Percentiles rank a stretch among this genome's conserved stretches.
phyloP scores from a whole-genome alignment of 2,113 vertebrate genomes.

The Arizona elegans region DNA sequence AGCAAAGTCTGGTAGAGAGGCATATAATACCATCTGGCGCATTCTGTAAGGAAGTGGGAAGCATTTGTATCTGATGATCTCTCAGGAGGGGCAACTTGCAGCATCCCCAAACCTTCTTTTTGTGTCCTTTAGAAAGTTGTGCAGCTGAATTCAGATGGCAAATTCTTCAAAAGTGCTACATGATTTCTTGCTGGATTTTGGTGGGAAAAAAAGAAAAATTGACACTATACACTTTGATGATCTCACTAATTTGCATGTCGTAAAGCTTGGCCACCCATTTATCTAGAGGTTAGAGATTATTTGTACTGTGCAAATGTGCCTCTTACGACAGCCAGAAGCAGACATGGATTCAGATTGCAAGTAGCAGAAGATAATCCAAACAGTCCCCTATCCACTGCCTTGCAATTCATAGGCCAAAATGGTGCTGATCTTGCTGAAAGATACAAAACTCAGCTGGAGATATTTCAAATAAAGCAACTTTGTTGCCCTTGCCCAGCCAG shows the following conservation, averaged over 20 bases:
- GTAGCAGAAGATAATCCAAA: neutral
- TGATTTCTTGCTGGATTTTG: neutral
- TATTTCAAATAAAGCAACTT: neutral
- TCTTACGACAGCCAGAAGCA: neutral
- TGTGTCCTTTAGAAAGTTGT: neutral
- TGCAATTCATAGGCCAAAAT: neutral
- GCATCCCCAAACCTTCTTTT: neutral
- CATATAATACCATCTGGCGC: neutral
- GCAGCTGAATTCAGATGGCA: neutral
- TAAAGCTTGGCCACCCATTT: neutral
- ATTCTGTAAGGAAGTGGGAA: neutral
- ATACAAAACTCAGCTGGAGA: neutral
- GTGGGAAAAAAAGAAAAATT: neutral
- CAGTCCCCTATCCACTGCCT: neutral
- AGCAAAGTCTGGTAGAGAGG: neutral
- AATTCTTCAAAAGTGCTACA: neutral
- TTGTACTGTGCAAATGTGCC: neutral
- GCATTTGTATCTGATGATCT: neutral
- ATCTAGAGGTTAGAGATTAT: neutral
- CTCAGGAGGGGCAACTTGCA: neutral
- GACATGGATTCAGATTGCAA: neutral
- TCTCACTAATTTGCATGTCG: neutral
- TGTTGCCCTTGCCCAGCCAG: neutral
- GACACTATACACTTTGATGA: neutral
- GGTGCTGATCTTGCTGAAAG: neutral